Evolutionary conservation across 2,797 vertebrate species (phyloP).

Genomic region (Somateria mollissima): DNA sequence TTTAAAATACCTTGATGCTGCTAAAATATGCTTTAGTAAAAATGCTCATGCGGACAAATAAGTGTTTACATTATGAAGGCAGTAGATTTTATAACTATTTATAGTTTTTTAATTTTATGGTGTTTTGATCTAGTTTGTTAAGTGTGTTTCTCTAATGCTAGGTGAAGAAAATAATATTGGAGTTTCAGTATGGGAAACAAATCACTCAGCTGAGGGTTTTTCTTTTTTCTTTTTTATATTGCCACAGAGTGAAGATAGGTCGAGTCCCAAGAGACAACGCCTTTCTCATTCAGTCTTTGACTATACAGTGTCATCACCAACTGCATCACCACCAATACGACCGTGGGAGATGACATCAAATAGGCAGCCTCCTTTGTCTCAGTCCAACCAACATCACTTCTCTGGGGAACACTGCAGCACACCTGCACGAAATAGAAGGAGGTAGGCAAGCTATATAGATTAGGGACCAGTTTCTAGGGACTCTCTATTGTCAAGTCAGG

Average conservation of each 20-base stretch:
- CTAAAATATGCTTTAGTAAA: neutral
- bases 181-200: neutral
- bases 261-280: conserved; percentile 93
- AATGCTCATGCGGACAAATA: neutral
- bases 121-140: neutral
- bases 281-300: conserved; percentile 93
- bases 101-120: neutral
- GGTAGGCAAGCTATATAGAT: conserved; percentile 73
- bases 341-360: conserved; percentile 93
- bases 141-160: neutral
- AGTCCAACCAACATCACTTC: conserved; percentile 83
- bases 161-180: neutral
- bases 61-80: neutral
- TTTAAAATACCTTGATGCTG: neutral
- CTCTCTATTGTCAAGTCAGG: neutral
- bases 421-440: conserved; percentile 89
- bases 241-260: conserved; percentile 90
- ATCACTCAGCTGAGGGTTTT: neutral
- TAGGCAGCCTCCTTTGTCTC: conserved; percentile 85
- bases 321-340: conserved; percentile 91
- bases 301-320: conserved; percentile 85
- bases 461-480: neutral
- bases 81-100: neutral
- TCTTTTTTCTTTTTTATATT: neutral
- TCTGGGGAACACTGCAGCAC: conserved; percentile 91